Conservation (phyloP, 2,113 vertebrate species). For the Saimiri boliviensis region DNA sequence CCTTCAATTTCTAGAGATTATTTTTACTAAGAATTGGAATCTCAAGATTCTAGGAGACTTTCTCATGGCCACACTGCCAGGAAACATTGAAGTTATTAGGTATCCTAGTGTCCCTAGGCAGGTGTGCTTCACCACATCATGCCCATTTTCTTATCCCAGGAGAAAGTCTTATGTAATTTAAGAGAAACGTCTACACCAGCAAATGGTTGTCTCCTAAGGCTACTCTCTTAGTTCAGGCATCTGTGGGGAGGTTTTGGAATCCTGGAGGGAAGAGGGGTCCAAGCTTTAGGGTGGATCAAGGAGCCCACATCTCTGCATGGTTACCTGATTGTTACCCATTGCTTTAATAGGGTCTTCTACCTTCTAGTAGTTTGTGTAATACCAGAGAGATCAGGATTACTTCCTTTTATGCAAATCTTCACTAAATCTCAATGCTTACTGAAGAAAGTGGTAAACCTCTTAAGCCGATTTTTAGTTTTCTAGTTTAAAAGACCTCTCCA, state of each 20-base stretch:
- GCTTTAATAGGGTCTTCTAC: background rate
- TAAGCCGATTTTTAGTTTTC: background rate
- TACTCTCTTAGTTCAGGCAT: background rate
- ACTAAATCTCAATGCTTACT: background rate
- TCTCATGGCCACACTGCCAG: background rate
- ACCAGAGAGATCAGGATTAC: background rate
- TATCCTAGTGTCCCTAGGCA: background rate
- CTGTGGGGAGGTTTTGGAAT: background rate
- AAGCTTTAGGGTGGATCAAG: background rate
- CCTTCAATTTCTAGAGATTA: background rate
- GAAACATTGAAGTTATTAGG: background rate
- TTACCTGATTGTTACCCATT: too few species aligned
- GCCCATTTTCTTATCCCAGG: background rate
- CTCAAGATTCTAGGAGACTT: background rate
- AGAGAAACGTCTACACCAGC: background rate
- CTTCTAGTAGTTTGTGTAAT: background rate
- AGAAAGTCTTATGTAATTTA: background rate
- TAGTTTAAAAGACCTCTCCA: background rate
- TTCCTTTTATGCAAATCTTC: background rate
- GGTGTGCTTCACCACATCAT: rapidly evolving
- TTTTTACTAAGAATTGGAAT: background rate
- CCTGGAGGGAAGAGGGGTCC: background rate
- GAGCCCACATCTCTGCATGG: too few species aligned
- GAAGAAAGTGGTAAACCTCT: background rate
- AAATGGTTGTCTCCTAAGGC: background rate